These are phyloP conservation scores for Malurus splendens DNA, from an alignment of 2,797 vertebrate species.

Conservation along the genomic window DNA sequence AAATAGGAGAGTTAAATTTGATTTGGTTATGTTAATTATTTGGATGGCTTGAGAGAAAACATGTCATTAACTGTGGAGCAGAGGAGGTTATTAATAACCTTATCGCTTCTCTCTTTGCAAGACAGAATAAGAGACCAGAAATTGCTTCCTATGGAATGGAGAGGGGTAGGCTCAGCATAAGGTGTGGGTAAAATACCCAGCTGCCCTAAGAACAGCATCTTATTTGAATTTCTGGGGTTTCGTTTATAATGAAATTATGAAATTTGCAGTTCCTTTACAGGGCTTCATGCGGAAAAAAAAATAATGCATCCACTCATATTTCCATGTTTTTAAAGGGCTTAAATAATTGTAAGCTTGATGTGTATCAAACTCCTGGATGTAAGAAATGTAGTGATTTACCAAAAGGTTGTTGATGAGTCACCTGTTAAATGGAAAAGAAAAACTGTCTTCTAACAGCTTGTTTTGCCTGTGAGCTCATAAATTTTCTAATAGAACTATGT, in stretches of 20 bases:
- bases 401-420: background rate
- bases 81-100: background rate
- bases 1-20: background rate
- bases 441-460: background rate
- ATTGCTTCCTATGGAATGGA: background rate
- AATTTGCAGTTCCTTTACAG: background rate
- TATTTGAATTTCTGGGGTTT: background rate
- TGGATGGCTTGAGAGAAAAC: constrained; percentile 16
- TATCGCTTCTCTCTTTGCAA: background rate
- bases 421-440: background rate
- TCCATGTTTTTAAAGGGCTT: background rate
- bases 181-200: background rate
- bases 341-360: background rate
- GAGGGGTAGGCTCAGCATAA: background rate
- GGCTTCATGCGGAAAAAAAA: fast-evolving
- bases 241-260: background rate
- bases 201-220: background rate
- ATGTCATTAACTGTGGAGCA: background rate
- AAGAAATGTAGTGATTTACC: background rate
- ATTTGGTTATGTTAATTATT: constrained; percentile 5
- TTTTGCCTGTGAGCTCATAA: constrained; percentile 4
- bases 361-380: background rate
- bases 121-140: background rate
- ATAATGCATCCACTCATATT: background rate
- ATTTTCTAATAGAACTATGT: background rate